Base-by-base conservation (phyloP, 53 echinoderm and acorn worm species). In the Temnopleurus reevesii region DNA sequence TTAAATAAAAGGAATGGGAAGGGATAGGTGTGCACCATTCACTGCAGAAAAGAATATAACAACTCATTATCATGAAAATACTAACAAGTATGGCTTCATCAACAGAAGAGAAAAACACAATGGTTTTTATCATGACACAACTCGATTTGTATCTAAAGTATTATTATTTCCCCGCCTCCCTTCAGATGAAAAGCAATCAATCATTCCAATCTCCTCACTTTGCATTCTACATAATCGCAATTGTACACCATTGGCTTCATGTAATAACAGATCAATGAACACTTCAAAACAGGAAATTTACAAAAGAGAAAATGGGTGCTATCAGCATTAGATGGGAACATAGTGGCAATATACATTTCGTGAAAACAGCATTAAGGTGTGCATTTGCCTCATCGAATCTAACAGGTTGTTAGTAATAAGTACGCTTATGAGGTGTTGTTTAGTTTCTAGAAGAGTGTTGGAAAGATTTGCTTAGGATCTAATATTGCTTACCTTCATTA, bases 371-470 rank as follows among this genome's bases (percentile, higher is more conserved):
- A 46, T 24, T 30, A 47, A 1, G 7, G 18, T 28, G 30, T 17
- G 27, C 12, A 77, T 15, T 80, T 80, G 19, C 46, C 28, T 80
- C 13, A 26, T 9, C 19, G 31, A 83, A 56, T 83, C 83, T 55
- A 83, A 83, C 83, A 83, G 83, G 83, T 83, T 34, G 83, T 83
- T 83, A 38, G 41, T n/a, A 56, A 21, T 56, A 24, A 56, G 24
- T 23, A 15, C 7, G 7, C 15, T 8, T 56, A n/a, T 19, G 34
- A 31, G 63, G 34, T 63, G 34, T 33, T 5, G 21, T 36, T 71
- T 9, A 21, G 71, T 38, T 41, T 19, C 36, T 71, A 15, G 7
- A 41, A 71, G 38, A 41, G 77, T 55, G 84, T 21, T 7, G 8
- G 53, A 12, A 55, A 55, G 56, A 59, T n/a, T 84, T 81, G 19